Percentiles rank a stretch among this genome's conserved stretches.
phyloP scores from a whole-genome alignment of 2,797 vertebrate species.

The Scolopax bukidnonensis region DNA sequence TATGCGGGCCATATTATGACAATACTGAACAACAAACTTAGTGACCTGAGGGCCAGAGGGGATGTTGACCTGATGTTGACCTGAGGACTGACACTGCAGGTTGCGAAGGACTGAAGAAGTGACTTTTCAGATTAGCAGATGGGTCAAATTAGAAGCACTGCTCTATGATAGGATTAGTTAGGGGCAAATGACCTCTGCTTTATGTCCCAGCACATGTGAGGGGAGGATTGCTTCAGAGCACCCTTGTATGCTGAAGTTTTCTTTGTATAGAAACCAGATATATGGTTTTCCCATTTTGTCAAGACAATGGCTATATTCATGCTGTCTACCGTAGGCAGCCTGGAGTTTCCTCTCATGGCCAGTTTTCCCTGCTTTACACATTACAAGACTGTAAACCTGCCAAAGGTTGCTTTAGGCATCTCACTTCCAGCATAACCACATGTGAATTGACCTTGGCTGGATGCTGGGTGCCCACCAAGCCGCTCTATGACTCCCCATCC shows the following conservation, averaged over 20 bases:
- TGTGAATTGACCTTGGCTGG: background rate
- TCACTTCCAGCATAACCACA: background rate
- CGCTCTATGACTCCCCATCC: background rate
- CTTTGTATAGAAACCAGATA: background rate
- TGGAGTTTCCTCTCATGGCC: background rate
- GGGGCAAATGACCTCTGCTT: background rate
- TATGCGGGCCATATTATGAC: background rate
- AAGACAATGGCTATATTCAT: background rate
- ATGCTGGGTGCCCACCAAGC: background rate
- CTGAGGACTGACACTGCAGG: background rate
- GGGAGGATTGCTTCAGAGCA: background rate
- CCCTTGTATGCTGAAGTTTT: background rate
- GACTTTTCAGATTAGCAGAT: background rate
- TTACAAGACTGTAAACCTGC: background rate
- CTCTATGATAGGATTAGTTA: background rate
- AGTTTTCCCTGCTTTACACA: background rate
- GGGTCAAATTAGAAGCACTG: background rate
- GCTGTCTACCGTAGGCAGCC: background rate
- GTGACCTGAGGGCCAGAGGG: background rate
- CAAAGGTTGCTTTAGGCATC: background rate
- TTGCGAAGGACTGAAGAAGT: background rate
- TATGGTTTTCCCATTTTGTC: background rate
- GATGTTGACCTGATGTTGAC: background rate
- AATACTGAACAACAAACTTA: background rate
- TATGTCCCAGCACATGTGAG: background rate